phyloP scores from a whole-genome alignment of 2,113 vertebrate species.

The Syngnathoides biaculeatus region DNA sequence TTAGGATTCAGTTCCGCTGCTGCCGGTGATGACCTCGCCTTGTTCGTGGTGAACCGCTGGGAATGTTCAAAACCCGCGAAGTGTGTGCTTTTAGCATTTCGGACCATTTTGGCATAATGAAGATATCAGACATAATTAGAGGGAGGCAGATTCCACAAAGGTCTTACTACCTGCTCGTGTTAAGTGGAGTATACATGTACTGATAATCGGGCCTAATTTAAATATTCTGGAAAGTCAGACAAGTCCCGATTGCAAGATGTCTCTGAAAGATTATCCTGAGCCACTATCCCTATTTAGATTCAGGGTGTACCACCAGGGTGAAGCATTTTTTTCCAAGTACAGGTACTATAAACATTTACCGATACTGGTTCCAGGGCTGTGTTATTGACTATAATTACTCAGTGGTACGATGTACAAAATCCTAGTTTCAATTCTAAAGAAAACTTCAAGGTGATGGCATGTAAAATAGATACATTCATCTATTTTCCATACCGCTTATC shows the following conservation, averaged over 20 bases:
- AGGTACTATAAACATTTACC: no score
- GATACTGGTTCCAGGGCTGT: no score
- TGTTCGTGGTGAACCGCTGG: conserved; percentile 39
- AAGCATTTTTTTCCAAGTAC: no score
- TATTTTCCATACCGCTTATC: no score
- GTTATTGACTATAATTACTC: no score
- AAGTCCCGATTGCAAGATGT: neutral
- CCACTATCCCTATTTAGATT: no score
- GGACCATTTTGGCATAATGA: neutral
- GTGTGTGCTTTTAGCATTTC: neutral
- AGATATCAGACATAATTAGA: neutral
- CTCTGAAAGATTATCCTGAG: no score
- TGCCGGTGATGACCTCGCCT: conserved; percentile 54
- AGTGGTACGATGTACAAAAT: no score
- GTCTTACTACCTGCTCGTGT: neutral
- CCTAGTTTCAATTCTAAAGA: no score
- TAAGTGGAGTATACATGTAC: neutral
- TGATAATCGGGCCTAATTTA: neutral
- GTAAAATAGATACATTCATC: no score
- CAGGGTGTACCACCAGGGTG: no score
- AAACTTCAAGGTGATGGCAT: no score
- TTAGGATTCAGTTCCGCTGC: conserved; percentile 57
- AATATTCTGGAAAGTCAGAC: neutral
- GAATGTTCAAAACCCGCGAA: conserved; percentile 35
- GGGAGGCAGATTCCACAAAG: neutral